phyloP scores from a whole-genome alignment of 2,888 invertebrate species.

The Andrena marginata region DNA sequence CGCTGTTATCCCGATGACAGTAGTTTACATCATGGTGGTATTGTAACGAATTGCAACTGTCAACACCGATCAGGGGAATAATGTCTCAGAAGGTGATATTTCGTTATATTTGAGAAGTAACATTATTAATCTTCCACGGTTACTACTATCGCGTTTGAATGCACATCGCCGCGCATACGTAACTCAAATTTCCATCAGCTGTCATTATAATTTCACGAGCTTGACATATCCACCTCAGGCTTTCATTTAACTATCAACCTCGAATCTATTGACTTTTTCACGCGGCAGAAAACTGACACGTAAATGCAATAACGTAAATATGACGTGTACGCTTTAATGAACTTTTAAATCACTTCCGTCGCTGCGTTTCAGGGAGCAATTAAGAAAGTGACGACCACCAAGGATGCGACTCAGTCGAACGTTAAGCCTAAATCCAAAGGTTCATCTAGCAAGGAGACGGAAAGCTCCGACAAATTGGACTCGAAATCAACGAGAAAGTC shows the following conservation, averaged over 20 bases:
- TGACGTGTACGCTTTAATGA: not conserved
- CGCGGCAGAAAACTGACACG: not conserved
- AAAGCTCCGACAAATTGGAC: slow-evolving; percentile 41
- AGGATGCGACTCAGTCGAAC: slow-evolving; percentile 44
- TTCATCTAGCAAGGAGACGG: slow-evolving; percentile 21
- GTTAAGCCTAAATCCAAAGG: slow-evolving; percentile 35
- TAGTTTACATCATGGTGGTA: slow-evolving; percentile 74
- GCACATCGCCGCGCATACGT: no score
- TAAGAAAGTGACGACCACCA: slow-evolving; percentile 62
- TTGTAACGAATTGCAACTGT: slow-evolving; percentile 69
- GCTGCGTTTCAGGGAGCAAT: slow-evolving; percentile 65
- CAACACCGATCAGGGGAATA: slow-evolving; percentile 70
- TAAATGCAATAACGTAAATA: slow-evolving; percentile 13
- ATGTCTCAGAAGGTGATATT: slow-evolving; percentile 75
- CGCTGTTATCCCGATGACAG: slow-evolving; percentile 31
- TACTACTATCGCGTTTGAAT: rapidly evolving
- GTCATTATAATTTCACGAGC: slow-evolving; percentile 10
- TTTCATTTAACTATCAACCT: slow-evolving; percentile 42
- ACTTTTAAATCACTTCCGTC: not conserved
- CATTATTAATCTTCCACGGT: not conserved
- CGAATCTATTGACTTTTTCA: slow-evolving; percentile 64
- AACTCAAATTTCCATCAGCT: not conserved
- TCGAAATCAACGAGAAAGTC: slow-evolving; percentile 19
- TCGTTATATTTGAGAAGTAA: not conserved
- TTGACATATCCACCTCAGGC: slow-evolving; percentile 37